Conservation (phyloP, 1,140 invertebrate species). For the Drosophila sturtevanti region DNA sequence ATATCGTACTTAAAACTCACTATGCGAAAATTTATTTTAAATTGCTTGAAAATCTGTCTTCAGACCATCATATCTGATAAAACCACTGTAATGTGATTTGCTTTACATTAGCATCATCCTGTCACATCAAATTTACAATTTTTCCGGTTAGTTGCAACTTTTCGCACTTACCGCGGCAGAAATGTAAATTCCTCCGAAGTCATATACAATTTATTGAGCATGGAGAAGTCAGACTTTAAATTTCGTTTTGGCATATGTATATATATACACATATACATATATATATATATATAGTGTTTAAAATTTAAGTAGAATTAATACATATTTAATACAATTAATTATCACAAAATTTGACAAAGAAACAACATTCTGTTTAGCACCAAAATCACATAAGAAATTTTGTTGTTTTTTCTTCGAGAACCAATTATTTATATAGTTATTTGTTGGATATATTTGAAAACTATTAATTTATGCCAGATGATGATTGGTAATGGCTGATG, state of each 20-base stretch:
- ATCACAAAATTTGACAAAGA: not conserved
- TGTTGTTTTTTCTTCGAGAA: too few relatives aligned
- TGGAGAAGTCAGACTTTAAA: constrained; percentile 51
- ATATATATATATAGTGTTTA: constrained; percentile 27
- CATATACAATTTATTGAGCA: constrained; percentile 67
- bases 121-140: constrained; percentile 45
- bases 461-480: not conserved
- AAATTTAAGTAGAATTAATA: too few relatives aligned
- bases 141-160: not conserved
- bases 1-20: too few relatives aligned
- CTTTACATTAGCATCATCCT: constrained; percentile 44
- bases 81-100: constrained; percentile 32
- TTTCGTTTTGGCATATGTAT: constrained; percentile 36
- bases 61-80: not conserved
- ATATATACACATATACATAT: not conserved
- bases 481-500: constrained; percentile 21
- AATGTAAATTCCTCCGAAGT: constrained; percentile 68
- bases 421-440: not conserved
- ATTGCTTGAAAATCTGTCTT: not conserved
- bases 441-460: not conserved
- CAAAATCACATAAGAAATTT: not conserved
- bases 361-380: not conserved
- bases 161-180: constrained; percentile 61
- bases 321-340: too few relatives aligned
- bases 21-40: not conserved